These are phyloP conservation scores for Zhengitettix transpicula DNA, from an alignment of 2,888 invertebrate species.

Conservation along the genomic window DNA sequence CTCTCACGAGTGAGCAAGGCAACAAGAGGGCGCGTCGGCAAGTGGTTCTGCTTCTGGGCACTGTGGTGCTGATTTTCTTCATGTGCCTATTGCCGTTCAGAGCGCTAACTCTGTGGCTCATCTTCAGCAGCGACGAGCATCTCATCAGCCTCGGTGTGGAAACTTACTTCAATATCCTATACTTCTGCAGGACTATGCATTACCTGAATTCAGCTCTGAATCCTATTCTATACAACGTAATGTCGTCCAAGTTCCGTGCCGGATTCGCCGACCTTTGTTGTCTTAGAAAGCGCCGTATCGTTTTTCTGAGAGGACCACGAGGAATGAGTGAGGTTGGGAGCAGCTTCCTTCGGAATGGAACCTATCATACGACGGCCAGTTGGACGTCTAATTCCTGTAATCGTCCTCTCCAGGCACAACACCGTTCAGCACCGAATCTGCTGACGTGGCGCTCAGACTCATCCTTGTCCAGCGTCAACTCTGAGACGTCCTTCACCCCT, in stretches of 20 bases:
- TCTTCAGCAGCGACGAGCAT: conserved; percentile 50
- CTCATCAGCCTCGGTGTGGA: conserved; percentile 52
- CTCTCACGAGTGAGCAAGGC: conserved; percentile 37
- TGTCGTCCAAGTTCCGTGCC: conserved; percentile 79
- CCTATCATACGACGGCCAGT: conserved; percentile 9
- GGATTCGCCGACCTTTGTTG: conserved; percentile 56
- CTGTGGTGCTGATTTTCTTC: conserved; percentile 80
- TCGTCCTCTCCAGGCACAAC: conserved; percentile 12
- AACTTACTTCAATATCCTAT: conserved; percentile 64
- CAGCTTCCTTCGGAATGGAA: not conserved
- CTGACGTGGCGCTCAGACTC: conserved; percentile 13
- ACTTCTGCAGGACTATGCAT: conserved; percentile 73
- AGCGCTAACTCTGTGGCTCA: conserved; percentile 73
- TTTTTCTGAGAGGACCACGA: too few species aligned
- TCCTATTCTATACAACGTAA: conserved; percentile 78
- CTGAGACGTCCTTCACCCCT: too few species aligned
- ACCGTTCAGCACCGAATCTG: conserved; percentile 12
- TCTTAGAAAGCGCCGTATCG: conserved; percentile 16
- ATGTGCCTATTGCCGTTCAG: conserved; percentile 77
- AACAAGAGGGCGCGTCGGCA: conserved; percentile 32
- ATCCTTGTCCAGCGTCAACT: not conserved
- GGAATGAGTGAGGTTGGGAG: not conserved
- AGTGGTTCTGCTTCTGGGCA: conserved; percentile 72
- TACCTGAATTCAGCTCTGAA: conserved; percentile 84
- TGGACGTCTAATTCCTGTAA: conserved; percentile 1